Conservation (phyloP, 2,113 vertebrate species). For the Gobius niger region DNA sequence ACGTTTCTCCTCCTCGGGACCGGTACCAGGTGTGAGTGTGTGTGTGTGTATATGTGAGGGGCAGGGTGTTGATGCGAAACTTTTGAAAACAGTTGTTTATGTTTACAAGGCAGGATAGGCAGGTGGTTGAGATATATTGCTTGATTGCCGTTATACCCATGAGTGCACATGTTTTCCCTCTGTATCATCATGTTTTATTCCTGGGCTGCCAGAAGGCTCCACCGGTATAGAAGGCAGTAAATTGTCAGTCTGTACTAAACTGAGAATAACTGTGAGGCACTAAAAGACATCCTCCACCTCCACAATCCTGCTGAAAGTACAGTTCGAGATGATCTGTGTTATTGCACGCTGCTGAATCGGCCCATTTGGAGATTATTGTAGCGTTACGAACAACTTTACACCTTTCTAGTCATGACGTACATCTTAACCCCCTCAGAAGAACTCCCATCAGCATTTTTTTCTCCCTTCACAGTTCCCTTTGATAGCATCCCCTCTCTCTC, state of each 20-base stretch:
- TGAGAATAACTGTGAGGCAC: slow-evolving; percentile 32
- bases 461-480: slow-evolving; percentile 59
- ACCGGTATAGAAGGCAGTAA: slow-evolving; percentile 51
- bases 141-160: slow-evolving; percentile 16
- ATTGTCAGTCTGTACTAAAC: slow-evolving; percentile 32
- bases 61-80: too few species aligned
- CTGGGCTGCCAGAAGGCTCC: slow-evolving; percentile 32
- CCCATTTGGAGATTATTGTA: slow-evolving; percentile 27
- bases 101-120: not conserved
- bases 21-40: too few species aligned
- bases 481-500: slow-evolving; percentile 59
- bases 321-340: slow-evolving; percentile 3
- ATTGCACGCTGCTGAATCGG: slow-evolving; percentile 14
- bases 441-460: slow-evolving; percentile 58
- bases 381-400: slow-evolving; percentile 35
- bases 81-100: too few species aligned
- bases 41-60: too few species aligned
- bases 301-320: not conserved
- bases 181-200: slow-evolving; percentile 20
- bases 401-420: slow-evolving; percentile 43
- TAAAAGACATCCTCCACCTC: slow-evolving; percentile 14
- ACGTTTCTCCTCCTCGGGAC: too few species aligned
- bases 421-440: slow-evolving; percentile 58
- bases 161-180: slow-evolving; percentile 19
- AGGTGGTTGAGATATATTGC: slow-evolving; percentile 37